Base-by-base conservation (phyloP, 1,140 invertebrate genomes). In the Musca vetustissima region DNA sequence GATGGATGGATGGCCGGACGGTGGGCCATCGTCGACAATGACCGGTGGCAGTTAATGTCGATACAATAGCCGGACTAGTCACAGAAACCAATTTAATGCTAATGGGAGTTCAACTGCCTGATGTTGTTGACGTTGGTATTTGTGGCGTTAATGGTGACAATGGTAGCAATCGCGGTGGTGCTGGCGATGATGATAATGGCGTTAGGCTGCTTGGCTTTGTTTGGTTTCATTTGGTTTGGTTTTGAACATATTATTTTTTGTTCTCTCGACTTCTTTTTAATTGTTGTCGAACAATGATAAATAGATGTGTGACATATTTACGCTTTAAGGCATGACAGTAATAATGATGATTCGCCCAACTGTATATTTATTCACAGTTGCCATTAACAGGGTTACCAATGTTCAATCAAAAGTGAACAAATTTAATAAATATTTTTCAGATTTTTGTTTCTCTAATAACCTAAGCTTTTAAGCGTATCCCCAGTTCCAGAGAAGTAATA, bases 231-330 rank as follows among this genome's bases (percentile, higher is more conserved):
- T 8, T 61, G 28, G 4, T n/a, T 61, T 59, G 22, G n/a, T n/a
- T n/a, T 59, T 13, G 36, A 43, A 43, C 28, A 32, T 55, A 59
- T 28, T 59, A 2, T 59, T 61, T 36, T 21, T 4, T n/a, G n/a
- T n/a, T n/a, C n/a, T n/a, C n/a, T n/a, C 1, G 14, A 19, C 22
- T 43, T 43, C 36, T 43, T 43, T 21, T 61, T 61, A 61, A 61
- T 61, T 61, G 57, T 61, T 43, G 49, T 21, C 17, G 21, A 19
- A 36, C 19, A 32, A 61, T 61, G 57, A 61, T 61, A 61, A 61
- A 61, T 61, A 61, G 57, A 61, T 61, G 57, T 36, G 32, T 61
- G 57, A 61, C 57, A 43, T 32, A 9, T 61, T 61, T 36, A 61
- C 28, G 57, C 57, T 61, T 61, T 9, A 21, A 19, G 57, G 57